phyloP scores from a whole-genome alignment of 2,888 invertebrate species.

The Tipula confusa region DNA sequence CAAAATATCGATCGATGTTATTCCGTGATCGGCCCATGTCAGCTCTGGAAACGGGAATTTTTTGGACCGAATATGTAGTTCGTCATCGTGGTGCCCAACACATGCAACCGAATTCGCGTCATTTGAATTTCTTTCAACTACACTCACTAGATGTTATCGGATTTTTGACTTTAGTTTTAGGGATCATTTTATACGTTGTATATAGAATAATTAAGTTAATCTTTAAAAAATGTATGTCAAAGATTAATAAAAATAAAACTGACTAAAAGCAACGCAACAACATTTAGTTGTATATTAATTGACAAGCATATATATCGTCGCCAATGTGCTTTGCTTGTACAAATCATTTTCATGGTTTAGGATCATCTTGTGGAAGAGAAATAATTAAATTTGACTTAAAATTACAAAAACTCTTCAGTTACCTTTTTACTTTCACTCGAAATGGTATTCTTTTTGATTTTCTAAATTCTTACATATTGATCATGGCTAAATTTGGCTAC shows the following conservation, averaged over 20 bases:
- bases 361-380: no score
- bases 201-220: background rate
- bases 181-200: background rate
- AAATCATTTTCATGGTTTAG: no score
- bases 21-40: conserved; percentile 51
- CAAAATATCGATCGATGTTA: conserved; percentile 45
- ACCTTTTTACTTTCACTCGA: no score
- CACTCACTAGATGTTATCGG: conserved; percentile 49
- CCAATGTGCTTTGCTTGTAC: no score
- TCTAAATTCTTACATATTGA: no score
- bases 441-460: no score
- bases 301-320: no score
- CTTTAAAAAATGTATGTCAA: background rate
- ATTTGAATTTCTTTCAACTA: conserved; percentile 48
- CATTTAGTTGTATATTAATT: no score
- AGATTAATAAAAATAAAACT: background rate
- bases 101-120: conserved; percentile 49
- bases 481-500: no score
- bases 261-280: no score
- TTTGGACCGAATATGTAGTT: conserved; percentile 53
- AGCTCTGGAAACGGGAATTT: conserved; percentile 51
- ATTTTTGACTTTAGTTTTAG: background rate
- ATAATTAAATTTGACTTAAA: no score
- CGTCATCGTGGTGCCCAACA: conserved; percentile 50
- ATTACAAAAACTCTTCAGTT: no score